These are phyloP conservation scores for Idaea dimidiata DNA, from an alignment of 2,888 invertebrate species.

Conservation along the genomic window DNA sequence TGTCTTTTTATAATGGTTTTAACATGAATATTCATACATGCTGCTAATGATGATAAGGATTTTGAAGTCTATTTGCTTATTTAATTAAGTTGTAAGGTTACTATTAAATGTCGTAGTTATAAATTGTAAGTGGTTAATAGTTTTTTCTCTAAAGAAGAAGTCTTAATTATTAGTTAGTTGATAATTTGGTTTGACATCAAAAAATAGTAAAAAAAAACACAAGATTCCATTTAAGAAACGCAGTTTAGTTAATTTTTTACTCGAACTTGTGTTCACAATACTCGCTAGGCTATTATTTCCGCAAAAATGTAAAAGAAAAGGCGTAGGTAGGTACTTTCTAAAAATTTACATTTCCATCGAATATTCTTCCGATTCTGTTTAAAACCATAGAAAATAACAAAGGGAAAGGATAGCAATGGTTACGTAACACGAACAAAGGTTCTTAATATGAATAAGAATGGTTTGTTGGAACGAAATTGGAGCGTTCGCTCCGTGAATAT, in stretches of 20 bases:
- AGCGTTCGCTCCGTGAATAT: conserved; percentile 35
- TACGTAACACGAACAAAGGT: conserved; percentile 70
- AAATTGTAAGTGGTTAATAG: background rate
- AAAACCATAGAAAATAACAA: conserved; percentile 47
- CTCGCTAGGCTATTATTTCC: background rate
- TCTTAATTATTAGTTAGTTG: too few relatives aligned
- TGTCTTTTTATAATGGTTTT: conserved; percentile 12
- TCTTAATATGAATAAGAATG: conserved; percentile 75
- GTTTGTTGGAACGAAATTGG: conserved; percentile 65
- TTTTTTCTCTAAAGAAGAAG: background rate
- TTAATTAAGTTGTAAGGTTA: background rate
- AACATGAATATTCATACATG: conserved; percentile 29
- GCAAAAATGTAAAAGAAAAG: background rate
- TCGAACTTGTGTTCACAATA: background rate
- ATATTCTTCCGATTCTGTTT: conserved; percentile 20
- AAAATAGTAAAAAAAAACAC: too few relatives aligned
- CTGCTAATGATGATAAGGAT: conserved; percentile 31
- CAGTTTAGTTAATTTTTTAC: too few relatives aligned
- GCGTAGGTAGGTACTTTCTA: background rate
- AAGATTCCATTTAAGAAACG: too few relatives aligned
- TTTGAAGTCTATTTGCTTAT: conserved; percentile 6
- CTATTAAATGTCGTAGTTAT: background rate
- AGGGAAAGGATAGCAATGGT: conserved; percentile 59
- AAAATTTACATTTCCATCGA: conserved; percentile 4
- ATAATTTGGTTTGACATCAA: too few relatives aligned